Conservation (phyloP, 2,797 vertebrate species). For the Semotilus atromaculatus region DNA sequence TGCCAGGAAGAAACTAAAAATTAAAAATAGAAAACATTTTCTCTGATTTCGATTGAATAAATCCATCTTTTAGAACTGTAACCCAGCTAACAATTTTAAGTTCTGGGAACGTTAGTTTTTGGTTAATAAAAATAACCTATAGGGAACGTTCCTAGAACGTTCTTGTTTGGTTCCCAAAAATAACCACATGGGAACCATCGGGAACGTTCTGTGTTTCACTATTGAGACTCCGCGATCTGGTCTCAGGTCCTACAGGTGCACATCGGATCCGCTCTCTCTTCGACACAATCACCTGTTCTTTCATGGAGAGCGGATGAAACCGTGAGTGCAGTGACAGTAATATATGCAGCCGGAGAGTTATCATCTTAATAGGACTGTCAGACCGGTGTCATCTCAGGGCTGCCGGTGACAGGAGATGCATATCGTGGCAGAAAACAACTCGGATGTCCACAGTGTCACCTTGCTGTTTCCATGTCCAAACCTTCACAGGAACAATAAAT, state of each 20-base stretch:
- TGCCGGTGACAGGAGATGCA: slow-evolving; percentile 69
- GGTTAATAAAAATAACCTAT: no score
- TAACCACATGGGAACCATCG: no score
- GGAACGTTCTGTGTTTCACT: no score
- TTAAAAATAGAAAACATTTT: not conserved
- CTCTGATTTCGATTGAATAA: not conserved
- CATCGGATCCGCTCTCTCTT: slow-evolving; percentile 4
- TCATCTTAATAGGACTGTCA: slow-evolving; percentile 74
- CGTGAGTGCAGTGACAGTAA: slow-evolving; percentile 58
- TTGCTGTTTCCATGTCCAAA: slow-evolving; percentile 62
- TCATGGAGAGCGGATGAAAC: not conserved
- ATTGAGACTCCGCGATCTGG: not conserved
- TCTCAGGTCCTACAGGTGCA: not conserved
- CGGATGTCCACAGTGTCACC: slow-evolving; percentile 64
- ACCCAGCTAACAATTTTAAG: no score
- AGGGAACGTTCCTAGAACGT: no score
- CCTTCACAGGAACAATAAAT: slow-evolving; percentile 34
- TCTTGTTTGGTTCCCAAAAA: no score
- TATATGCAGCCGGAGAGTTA: slow-evolving; percentile 65
- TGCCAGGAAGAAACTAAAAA: not conserved
- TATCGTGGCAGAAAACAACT: slow-evolving; percentile 61
- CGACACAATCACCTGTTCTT: slow-evolving; percentile 16
- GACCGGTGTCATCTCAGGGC: slow-evolving; percentile 64
- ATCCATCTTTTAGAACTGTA: not conserved
- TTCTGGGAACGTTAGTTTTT: no score